Evolutionary conservation across 1,140 invertebrate genomes (phyloP), one percentile per base, ranked within the genome.

Genomic region (Drosophila sechellia): DNA sequence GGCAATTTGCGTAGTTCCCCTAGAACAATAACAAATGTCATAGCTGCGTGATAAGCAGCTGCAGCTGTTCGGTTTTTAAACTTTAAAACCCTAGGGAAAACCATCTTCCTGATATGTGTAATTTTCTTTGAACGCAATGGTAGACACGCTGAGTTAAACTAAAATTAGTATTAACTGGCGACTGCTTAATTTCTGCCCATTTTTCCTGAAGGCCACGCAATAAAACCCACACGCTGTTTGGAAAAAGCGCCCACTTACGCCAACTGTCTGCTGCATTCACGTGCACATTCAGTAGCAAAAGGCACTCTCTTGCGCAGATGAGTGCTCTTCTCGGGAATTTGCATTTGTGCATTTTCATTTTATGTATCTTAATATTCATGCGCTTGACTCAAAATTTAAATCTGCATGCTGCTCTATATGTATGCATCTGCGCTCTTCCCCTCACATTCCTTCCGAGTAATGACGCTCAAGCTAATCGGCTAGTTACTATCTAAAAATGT

Each of bases 271-370:
- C 45, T 43, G 56, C 69, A 58, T 42, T 40, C 27, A 48, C 65
- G 52, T 15, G 25, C 15, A n/a, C 43, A 20, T 55, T 22, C 60
- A 15, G 15, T 11, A 25, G 4, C 46, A 31, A 56, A 35, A 25
- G 39, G 48, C 49, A 74, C 58, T 64, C 53, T 15, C 42, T 37
- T 37, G 17, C 27, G 58, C 73, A 54, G 53, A 75, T 66, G 71
- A 66, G 53, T 49, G 59, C 72, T 57, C 54, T 39, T 54, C 50
- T 60, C 39, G 48, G 73, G 17, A 17, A 64, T 75, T 74, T 75
- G 72, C 72, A 64, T 74, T 74, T 75, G 71, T 74, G 59, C 72
- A 64, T 75, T 75, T 75, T 74, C 46, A 74, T 75, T 74, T 75
- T 22, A 56, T 64, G 45, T 70, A 74, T 75, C 64, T 75, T 64